Evolutionary conservation across 2,113 vertebrate genomes (phyloP).

Genomic region (Engystomops pustulosus): DNA sequence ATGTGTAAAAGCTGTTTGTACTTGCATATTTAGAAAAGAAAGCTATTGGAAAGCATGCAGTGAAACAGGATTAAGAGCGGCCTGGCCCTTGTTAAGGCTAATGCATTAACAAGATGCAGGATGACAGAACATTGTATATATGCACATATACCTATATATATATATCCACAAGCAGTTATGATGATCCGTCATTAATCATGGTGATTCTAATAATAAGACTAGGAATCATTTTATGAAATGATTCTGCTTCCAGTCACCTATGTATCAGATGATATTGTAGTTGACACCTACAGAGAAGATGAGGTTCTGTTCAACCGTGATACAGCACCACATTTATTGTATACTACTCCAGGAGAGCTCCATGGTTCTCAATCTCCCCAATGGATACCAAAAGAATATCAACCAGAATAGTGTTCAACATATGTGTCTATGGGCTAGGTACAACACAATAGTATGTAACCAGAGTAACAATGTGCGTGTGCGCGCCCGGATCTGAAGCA

Average conservation of each 20-base stretch:
- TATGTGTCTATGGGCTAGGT: no score
- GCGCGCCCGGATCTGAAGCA: no score
- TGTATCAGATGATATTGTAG: neutral
- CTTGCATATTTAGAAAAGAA: constrained; percentile 81
- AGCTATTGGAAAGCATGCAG: constrained; percentile 70
- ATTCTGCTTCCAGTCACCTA: neutral
- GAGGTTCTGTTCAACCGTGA: neutral
- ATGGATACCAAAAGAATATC: no score
- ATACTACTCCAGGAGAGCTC: no score
- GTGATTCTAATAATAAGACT: neutral
- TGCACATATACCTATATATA: neutral
- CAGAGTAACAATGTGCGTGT: no score
- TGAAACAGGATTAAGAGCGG: constrained; percentile 65
- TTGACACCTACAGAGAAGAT: neutral
- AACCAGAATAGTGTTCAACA: no score
- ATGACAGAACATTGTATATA: constrained; percentile 12
- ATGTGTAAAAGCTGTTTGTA: constrained; percentile 88
- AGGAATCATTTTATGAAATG: neutral
- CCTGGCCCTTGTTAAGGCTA: constrained; percentile 43
- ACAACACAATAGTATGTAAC: no score
- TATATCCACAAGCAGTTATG: neutral
- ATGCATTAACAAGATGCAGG: constrained; percentile 44
- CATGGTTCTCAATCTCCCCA: no score
- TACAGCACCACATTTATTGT: no score
- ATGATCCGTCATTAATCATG: neutral